These are phyloP conservation scores for Ooceraea biroi DNA, from an alignment of 1,140 invertebrate genomes.

Conservation along the genomic window DNA sequence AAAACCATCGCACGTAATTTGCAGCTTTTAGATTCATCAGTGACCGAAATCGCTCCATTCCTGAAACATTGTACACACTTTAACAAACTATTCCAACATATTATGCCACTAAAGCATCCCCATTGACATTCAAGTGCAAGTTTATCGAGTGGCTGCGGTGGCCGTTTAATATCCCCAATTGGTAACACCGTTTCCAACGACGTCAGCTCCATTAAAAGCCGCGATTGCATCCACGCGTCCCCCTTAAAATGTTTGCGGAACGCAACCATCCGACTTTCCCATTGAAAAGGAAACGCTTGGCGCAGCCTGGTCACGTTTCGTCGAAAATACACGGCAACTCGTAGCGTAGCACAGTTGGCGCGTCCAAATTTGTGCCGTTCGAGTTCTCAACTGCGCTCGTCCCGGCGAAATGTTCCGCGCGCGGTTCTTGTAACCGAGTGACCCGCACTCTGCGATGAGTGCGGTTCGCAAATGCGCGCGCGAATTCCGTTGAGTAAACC, in stretches of 20 bases:
- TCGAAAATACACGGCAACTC: slow-evolving; percentile 57
- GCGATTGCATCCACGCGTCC: neutral
- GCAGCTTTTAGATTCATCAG: neutral
- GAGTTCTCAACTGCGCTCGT: slow-evolving; percentile 69
- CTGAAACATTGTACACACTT: neutral
- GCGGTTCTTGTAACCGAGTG: slow-evolving; percentile 65
- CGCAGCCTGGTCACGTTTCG: slow-evolving; percentile 50
- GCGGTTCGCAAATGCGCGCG: slow-evolving; percentile 50
- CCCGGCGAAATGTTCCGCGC: slow-evolving; percentile 66
- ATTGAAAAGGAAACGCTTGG: slow-evolving; percentile 37
- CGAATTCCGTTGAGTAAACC: slow-evolving; percentile 50
- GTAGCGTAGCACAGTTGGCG: neutral
- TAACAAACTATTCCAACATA: neutral
- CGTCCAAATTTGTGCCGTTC: slow-evolving; percentile 21
- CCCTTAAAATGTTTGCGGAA: neutral
- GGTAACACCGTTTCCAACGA: neutral
- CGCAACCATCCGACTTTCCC: slow-evolving; percentile 24
- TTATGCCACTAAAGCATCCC: neutral
- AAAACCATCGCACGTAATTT: neutral
- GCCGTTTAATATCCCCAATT: slow-evolving; percentile 16
- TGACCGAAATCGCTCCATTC: neutral
- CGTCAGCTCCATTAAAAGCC: slow-evolving; percentile 13
- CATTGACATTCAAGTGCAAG: neutral
- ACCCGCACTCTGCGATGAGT: slow-evolving; percentile 58
- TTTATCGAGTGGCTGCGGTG: neutral